phyloP scores from a whole-genome alignment of 2,797 vertebrate genomes.

The Dicrostonyx torquatus region DNA sequence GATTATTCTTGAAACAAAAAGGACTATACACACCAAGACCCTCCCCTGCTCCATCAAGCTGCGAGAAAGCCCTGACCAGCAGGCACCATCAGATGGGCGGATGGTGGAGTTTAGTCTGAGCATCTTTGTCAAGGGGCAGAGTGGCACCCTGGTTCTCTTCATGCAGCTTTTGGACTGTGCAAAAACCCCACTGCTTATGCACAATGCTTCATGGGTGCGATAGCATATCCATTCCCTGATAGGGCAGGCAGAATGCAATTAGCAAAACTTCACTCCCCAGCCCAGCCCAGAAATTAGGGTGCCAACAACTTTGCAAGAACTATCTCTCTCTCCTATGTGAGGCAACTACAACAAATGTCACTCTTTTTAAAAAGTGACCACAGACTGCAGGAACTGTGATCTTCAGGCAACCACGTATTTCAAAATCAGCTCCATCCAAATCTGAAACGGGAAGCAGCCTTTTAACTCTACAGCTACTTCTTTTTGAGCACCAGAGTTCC shows the following conservation, averaged over 20 bases:
- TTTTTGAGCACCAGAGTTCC: background rate
- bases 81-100: background rate
- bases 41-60: background rate
- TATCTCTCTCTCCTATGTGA: background rate
- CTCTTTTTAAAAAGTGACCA: background rate
- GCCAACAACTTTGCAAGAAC: background rate
- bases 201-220: fast-evolving
- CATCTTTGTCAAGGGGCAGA: background rate
- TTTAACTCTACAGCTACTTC: background rate
- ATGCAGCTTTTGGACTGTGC: background rate
- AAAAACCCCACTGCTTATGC: background rate
- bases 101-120: background rate
- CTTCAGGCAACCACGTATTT: conserved; percentile 51
- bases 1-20: background rate
- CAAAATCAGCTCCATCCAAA: conserved; percentile 51
- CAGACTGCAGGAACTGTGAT: conserved; percentile 45
- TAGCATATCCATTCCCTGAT: background rate
- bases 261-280: background rate
- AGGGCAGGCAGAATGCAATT: background rate
- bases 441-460: conserved; percentile 47
- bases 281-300: background rate
- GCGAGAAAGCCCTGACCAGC: background rate
- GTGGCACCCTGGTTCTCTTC: background rate
- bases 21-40: background rate
- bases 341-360: background rate